These are phyloP conservation scores for Nephotettix cincticeps DNA, from an alignment of 1,140 invertebrate species.

Conservation along the genomic window DNA sequence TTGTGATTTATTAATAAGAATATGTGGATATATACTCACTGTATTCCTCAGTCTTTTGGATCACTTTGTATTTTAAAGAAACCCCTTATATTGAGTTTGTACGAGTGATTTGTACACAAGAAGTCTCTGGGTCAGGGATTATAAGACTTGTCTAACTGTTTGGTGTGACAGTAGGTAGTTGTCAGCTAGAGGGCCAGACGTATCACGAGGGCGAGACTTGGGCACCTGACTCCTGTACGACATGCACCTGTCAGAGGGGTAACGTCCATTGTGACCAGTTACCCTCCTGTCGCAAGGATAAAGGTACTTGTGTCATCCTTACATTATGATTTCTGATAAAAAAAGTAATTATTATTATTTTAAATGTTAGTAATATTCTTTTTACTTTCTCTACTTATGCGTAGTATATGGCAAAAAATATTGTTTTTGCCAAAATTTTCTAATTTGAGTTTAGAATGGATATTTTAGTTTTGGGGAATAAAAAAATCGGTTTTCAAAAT, in stretches of 20 bases:
- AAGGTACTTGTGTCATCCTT: conserved; percentile 30
- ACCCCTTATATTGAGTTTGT: background rate
- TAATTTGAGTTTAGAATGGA: too few relatives aligned
- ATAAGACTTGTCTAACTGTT: background rate
- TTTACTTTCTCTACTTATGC: too few relatives aligned
- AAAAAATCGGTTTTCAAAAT: too few relatives aligned
- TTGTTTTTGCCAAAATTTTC: too few relatives aligned
- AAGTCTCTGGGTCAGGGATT: background rate
- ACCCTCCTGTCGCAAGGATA: conserved; percentile 41
- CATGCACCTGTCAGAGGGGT: conserved; percentile 59
- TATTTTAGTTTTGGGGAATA: too few relatives aligned
- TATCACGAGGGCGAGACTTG: conserved; percentile 63
- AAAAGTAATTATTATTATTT: too few relatives aligned
- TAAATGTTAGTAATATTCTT: too few relatives aligned
- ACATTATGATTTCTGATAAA: too few relatives aligned
- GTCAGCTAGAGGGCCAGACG: conserved; percentile 52
- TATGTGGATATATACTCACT: too few relatives aligned
- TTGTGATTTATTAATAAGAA: too few relatives aligned
- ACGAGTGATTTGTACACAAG: background rate
- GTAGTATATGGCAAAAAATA: too few relatives aligned
- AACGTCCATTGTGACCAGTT: conserved; percentile 55
- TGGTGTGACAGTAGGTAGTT: conserved; percentile 33
- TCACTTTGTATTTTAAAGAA: background rate
- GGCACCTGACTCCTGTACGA: conserved; percentile 62
- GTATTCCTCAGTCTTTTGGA: background rate